Base-by-base conservation (phyloP, 2,113 vertebrate genomes). In the Eulemur rufifrons region DNA sequence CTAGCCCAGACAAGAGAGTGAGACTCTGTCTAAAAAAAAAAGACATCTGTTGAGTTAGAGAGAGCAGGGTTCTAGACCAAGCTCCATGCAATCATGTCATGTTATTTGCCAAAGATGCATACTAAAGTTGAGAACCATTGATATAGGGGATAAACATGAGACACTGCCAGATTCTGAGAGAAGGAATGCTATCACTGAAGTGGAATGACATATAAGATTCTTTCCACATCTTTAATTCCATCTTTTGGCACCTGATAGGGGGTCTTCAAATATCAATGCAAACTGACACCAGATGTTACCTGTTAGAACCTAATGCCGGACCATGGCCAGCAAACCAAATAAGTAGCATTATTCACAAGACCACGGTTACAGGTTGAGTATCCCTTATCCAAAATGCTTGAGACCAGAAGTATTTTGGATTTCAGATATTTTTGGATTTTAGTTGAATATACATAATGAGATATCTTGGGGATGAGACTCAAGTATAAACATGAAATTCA, bases 211-310 rank as follows among this genome's bases (percentile, higher is more conserved):
- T n/a, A 63, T 34, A 69, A 76, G 76, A 77, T 69, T 91, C 42
- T 91, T 52, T 82, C 74, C 59, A 77, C 76, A 69, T 61, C 87
- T 87, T 87, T 27, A 15, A 63, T 83, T 94, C 74, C 37, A 95
- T 85, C 69, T 81, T 73, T 66, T 61, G 88, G 59, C 42, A 91
- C 14, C 80, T 87, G 83, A 86, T 25, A 76, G 69, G 34, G 34
- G 9, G 37, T 76, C 47, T 91, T 86, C 92, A 96, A 80, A 68
- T 82, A 91, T 39, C 88, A 81, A 94, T 25, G 76, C 74, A 59
- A 73, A 52, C 34, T 74, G 59, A 76, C 8, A 91, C 66, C 82
- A 83, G 82, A 91, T 54, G 83, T 88, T 83, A 68, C 50, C 59
- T 54, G 68, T 61, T 59, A 91, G 54, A 54, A 47, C 37, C 74